phyloP scores from a whole-genome alignment of 1,140 invertebrate genomes.

The Carcinoscorpius rotundicauda region DNA sequence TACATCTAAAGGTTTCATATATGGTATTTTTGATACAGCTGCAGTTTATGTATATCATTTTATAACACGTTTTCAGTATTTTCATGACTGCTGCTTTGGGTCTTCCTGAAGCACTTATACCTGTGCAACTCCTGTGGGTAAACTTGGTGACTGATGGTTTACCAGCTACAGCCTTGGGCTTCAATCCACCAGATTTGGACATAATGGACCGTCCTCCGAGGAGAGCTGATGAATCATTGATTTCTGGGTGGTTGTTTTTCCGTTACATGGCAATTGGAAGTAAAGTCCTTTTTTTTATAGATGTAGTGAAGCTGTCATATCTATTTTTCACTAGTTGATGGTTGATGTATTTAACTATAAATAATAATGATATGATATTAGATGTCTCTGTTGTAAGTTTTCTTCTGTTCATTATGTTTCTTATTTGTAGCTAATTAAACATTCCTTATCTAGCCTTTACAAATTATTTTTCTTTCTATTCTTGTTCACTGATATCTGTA shows the following conservation, averaged over 20 bases:
- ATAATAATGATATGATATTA: too few relatives aligned
- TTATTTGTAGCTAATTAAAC: too few relatives aligned
- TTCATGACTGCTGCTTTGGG: conserved; percentile 99
- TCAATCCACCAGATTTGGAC: conserved; percentile 99
- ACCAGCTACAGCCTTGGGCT: conserved; percentile 97
- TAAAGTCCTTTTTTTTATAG: conserved; percentile 23
- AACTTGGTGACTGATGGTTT: conserved; percentile 99
- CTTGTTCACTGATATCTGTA: too few relatives aligned
- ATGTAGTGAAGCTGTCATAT: too few relatives aligned
- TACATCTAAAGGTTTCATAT: too few relatives aligned
- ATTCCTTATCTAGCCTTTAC: too few relatives aligned
- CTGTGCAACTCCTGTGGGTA: conserved; percentile 98
- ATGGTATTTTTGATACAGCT: too few relatives aligned
- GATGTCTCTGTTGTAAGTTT: too few relatives aligned
- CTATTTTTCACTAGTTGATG: too few relatives aligned
- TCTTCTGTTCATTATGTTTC: too few relatives aligned
- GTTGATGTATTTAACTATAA: too few relatives aligned
- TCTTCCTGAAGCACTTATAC: conserved; percentile 97
- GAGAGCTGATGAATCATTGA: conserved; percentile 92
- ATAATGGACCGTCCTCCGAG: conserved; percentile 95
- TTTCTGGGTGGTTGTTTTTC: conserved; percentile 99
- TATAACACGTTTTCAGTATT: conserved; percentile 51
- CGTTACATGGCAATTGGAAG: conserved; percentile 86
- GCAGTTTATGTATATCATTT: neutral
- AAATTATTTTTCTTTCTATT: too few relatives aligned